These are phyloP conservation scores for Leucophenga varia DNA, from an alignment of 1,140 invertebrate genomes.

Conservation along the genomic window DNA sequence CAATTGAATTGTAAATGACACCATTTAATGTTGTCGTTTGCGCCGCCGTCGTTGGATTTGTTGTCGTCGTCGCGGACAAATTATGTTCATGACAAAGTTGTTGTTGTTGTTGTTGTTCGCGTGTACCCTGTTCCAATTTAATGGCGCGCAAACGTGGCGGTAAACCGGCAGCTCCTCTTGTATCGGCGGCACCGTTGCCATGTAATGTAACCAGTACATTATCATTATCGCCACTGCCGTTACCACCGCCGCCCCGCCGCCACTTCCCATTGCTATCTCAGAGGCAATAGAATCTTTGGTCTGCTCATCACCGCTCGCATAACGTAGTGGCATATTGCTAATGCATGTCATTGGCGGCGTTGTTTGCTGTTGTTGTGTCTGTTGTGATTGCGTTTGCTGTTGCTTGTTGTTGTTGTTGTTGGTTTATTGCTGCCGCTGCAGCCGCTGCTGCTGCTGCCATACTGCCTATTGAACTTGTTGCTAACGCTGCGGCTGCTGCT, in stretches of 20 bases:
- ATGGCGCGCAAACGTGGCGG: slow-evolving; percentile 36
- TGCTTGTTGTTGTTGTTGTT: slow-evolving; percentile 6
- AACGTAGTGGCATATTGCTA: slow-evolving; percentile 20
- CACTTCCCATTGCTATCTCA: slow-evolving; percentile 13
- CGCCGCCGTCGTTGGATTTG: background rate
- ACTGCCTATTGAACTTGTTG: background rate
- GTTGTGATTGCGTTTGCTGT: background rate
- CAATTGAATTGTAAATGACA: background rate
- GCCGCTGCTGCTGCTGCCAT: slow-evolving; percentile 21
- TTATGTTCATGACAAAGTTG: background rate
- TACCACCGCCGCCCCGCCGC: background rate
- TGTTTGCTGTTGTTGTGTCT: too few relatives aligned
- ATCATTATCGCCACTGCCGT: slow-evolving; percentile 1
- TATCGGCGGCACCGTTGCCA: background rate
- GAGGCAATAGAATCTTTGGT: slow-evolving; percentile 19
- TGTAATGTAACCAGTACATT: slow-evolving; percentile 25
- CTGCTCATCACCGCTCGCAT: slow-evolving; percentile 12
- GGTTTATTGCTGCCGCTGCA: slow-evolving; percentile 29
- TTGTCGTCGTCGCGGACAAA: background rate
- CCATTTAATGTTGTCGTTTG: slow-evolving; percentile 14
- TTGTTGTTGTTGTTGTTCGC: slow-evolving; percentile 2
- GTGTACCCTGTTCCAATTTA: slow-evolving; percentile 29
- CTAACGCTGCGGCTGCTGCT: background rate
- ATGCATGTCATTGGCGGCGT: slow-evolving; percentile 23
- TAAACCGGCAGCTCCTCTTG: slow-evolving; percentile 3